Evolutionary conservation across 2,888 invertebrate genomes (phyloP).

Genomic region (Hemithea aestivaria): DNA sequence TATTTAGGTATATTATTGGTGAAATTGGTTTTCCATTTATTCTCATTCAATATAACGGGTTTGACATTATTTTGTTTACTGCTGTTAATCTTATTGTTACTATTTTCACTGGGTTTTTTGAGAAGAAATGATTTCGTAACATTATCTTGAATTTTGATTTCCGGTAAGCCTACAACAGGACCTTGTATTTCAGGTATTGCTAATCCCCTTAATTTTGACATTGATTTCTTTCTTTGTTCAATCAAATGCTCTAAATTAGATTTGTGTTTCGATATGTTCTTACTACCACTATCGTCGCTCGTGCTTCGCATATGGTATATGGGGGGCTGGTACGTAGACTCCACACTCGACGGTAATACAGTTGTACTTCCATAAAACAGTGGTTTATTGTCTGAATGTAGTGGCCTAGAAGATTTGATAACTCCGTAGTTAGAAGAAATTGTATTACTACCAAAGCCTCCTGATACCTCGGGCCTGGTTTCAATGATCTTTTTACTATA

Average conservation of each 20-base stretch:
- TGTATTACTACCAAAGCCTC: slow-evolving; percentile 65
- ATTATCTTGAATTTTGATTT: slow-evolving; percentile 87
- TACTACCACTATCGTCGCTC: slow-evolving; percentile 62
- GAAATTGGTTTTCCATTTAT: slow-evolving; percentile 66
- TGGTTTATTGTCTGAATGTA: slow-evolving; percentile 53
- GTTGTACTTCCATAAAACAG: slow-evolving; percentile 71
- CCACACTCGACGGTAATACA: slow-evolving; percentile 52
- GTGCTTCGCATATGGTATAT: slow-evolving; percentile 61
- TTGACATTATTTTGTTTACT: slow-evolving; percentile 47
- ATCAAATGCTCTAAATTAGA: slow-evolving; percentile 86
- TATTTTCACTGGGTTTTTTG: slow-evolving; percentile 51
- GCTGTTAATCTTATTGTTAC: slow-evolving; percentile 42
- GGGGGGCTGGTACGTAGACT: slow-evolving; percentile 48
- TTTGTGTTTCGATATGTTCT: slow-evolving; percentile 70
- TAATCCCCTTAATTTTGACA: slow-evolving; percentile 91
- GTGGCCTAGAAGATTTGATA: slow-evolving; percentile 34
- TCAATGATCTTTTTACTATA: slow-evolving; percentile 57
- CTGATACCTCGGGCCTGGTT: slow-evolving; percentile 68
- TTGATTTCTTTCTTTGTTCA: slow-evolving; percentile 89
- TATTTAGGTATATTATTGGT: slow-evolving; percentile 85
- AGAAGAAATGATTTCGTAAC: slow-evolving; percentile 65
- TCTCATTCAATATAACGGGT: slow-evolving; percentile 52
- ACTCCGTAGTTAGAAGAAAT: slow-evolving; percentile 39
- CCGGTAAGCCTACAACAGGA: slow-evolving; percentile 86
- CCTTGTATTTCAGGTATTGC: slow-evolving; percentile 89